Base-by-base conservation (phyloP, 2,113 vertebrate genomes). In the Paramormyrops kingsleyae region DNA sequence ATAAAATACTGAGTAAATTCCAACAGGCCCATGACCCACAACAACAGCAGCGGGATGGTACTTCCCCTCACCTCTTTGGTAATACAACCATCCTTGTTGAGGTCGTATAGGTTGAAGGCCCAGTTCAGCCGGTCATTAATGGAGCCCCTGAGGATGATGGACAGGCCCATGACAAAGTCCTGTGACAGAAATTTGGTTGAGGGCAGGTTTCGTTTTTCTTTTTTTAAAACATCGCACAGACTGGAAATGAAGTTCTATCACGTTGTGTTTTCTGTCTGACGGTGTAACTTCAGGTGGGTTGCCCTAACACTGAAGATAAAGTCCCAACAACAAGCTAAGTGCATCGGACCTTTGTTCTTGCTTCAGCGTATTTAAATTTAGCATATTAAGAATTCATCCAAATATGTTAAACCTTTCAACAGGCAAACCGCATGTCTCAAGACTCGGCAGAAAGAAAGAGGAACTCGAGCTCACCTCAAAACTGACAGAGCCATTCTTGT, bases 81-180 rank as follows among this genome's bases (percentile, higher is more conserved):
- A 95, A 99, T 98, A 94, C 97, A 98, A 95, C 98, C 98, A 0
- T 99, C 98, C 93, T 99, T 99, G 95, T 99, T 99, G 92, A 99
- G 96, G 90, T 99, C 98, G 0, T 99, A 99, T 66, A 99, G 94
- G 91, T 99, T 98, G 93, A 99, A 99, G 87, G 97, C 97, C 98
- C 98, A 99, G 94, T 96, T 97, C 93, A 99, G 96, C 92, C 97
- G 97, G 89, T 99, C 98, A 0, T 97, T 97, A 89, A 97, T 94
- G 87, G 97, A 97, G 88, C 98, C 98, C 91, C 98, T 96, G 86
- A 99, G 93, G 93, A 99, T 98, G 93, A 98, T 95, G 9, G 98
- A 99, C 89, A 99, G 94, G 92, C 97, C 97, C 80, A 96, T 92
- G 86, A 97, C 97, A 92, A 99, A 98, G 92, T 99, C 98, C 98